These are phyloP conservation scores for Antheraea pernyi DNA, from an alignment of 1,140 invertebrate genomes.

Conservation along the genomic window DNA sequence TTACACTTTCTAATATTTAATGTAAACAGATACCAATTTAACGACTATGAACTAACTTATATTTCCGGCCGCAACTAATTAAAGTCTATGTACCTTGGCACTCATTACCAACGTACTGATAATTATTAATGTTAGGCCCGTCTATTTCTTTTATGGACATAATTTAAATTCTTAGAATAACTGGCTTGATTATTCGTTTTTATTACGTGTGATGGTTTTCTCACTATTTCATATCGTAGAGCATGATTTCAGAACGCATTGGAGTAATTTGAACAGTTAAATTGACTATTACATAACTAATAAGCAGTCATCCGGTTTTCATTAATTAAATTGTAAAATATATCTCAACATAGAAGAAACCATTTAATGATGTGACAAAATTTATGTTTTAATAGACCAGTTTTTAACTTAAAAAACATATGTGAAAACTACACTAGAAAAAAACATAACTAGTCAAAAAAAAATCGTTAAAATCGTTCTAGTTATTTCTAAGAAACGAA, in stretches of 20 bases:
- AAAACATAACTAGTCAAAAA: too few species aligned
- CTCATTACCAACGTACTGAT: not conserved
- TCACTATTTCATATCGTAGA: not conserved
- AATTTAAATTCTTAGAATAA: not conserved
- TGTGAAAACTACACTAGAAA: too few species aligned
- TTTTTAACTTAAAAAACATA: too few species aligned
- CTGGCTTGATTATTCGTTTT: not conserved
- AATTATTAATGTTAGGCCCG: not conserved
- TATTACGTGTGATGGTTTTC: not conserved
- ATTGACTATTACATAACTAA: not conserved
- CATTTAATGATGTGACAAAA: too few species aligned
- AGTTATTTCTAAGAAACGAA: too few species aligned
- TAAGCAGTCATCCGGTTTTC: too few species aligned
- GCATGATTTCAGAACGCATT: not conserved
- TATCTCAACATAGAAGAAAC: too few species aligned
- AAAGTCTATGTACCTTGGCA: not conserved
- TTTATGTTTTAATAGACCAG: too few species aligned
- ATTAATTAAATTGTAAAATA: too few species aligned
- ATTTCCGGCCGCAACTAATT: not conserved
- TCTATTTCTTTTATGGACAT: not conserved
- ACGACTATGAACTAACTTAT: not conserved
- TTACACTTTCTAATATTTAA: slow-evolving; percentile 2
- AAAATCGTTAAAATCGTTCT: too few species aligned
- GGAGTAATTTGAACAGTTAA: not conserved
- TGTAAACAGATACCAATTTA: not conserved